These are phyloP conservation scores for Aricia artaxerxes DNA, from an alignment of 2,888 invertebrate species.

Conservation along the genomic window DNA sequence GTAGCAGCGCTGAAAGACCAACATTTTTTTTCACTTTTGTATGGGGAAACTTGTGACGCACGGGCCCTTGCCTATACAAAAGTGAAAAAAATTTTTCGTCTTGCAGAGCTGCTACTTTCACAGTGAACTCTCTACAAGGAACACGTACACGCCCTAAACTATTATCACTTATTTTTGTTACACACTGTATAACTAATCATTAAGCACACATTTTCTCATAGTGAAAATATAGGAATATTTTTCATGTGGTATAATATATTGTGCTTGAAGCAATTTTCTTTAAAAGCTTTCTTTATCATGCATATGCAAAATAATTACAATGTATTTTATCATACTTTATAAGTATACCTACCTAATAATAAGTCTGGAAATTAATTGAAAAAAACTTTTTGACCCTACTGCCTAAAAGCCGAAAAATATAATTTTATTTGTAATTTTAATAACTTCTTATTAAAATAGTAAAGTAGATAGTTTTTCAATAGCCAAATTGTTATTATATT, in stretches of 20 bases:
- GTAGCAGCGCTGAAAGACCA: no score
- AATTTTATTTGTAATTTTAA: neutral
- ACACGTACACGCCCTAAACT: no score
- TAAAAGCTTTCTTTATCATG: neutral
- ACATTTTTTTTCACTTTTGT: no score
- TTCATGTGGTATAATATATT: neutral
- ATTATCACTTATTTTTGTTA: no score
- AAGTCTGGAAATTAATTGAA: neutral
- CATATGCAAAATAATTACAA: neutral
- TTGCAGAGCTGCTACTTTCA: no score
- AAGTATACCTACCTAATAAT: neutral
- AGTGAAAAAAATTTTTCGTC: no score
- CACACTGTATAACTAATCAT: neutral
- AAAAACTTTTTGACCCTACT: neutral
- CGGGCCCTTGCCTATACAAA: no score
- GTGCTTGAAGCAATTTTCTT: neutral
- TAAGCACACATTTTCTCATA: neutral
- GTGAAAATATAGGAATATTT: constrained; percentile 1
- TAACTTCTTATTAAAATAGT: neutral
- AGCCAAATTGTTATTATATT: neutral
- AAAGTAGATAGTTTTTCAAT: neutral
- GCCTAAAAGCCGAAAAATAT: neutral
- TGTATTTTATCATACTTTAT: neutral
- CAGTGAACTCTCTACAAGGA: no score
- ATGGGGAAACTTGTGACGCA: no score